Evolutionary conservation across 92 coral and sea anemone genomes (phyloP), one percentile per base, ranked within the genome.

Genomic region (Epizoanthus scotinus): DNA sequence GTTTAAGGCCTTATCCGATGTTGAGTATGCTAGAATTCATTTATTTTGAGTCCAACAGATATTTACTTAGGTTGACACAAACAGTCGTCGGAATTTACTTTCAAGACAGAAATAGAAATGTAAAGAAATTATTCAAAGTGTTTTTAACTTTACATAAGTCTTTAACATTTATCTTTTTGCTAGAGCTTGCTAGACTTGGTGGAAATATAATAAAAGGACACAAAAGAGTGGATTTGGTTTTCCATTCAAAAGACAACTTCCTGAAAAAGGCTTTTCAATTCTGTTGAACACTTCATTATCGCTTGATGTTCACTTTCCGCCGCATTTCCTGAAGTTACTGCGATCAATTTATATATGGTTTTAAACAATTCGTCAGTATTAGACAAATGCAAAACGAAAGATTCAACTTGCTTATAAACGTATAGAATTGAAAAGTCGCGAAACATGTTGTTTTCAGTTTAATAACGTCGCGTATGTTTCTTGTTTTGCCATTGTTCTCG

Each of bases 61-160:
- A 78, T 84, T 91, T 81, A 84, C 91, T 79, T 29, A 73, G 67
- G 57, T 5, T 91, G 96, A 87, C 96, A 90, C 73, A 67, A 70
- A 81, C 89, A 65, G 81, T 64, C 63, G 69, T 74, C 38, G 56
- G 47, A 73, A 60, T 69, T 86, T 90, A 73, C 87, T 13, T 22
- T 73, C 62, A 63, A 20, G 91, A 85, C 88, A 78, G 73, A 92
- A 92, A 92, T 90, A 92, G 97, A 67, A 90, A 82, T 74, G 50
- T 63, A 56, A 38, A 42, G 81, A 75, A 74, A 74, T 34, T 50
- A 7, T 26, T 10, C 27, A 14, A 36, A 75, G 49, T 28, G 20
- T 21, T 19, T 13, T 36, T 31, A 75, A 59, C 59, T 40, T 75
- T 75, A 12, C 31, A 73, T 34, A 44, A 38, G 66, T 20, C 24